Evolutionary conservation across 2,797 vertebrate genomes (phyloP), one percentile per base, ranked within the genome.

Genomic region (Hybognathus amarus): DNA sequence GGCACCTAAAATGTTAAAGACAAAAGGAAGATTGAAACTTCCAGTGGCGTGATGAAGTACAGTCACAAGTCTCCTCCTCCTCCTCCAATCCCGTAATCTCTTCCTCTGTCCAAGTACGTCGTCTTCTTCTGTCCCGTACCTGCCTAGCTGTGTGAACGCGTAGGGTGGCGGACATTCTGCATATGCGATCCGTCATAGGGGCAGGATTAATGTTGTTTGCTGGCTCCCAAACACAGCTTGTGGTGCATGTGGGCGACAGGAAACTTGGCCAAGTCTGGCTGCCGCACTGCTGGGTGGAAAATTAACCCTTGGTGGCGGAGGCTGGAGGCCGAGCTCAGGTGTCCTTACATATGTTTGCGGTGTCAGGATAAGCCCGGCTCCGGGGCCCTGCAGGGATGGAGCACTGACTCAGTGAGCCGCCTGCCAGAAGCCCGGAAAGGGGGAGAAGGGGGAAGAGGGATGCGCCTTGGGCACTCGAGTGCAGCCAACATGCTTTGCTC

Each of bases 151-250:
- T 93, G 92, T 80, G 91, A 93, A 92, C 94, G 89, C 93, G 91
- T 91, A 93, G 92, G 90, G 93, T 92, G 91, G 93, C 91, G 92
- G 95, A 96, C 94, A 94, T 94, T 96, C 96, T 96, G 95, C 97
- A 97, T 98, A 97, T 97, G 97, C 94, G 92, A 94, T 95, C 95
- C 92, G 93, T 95, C 94, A 91, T 94, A 94, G 95, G 96, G 94
- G 94, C 95, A 94, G 94, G 95, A 96, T 96, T 96, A 95, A 96
- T 95, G 95, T 94, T 95, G 94, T 96, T 96, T 95, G 93, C 94
- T 94, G 93, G 96, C 94, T 93, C 93, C 95, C 95, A 88, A 91
- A 94, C 96, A 95, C 97, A 98, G 97, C 96, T 94, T 96, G 97
- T 91, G 93, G 94, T 91, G 89, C 95, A 95, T 93, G 95, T 94